phyloP scores from a whole-genome alignment of 2,113 vertebrate genomes.

The Galeopterus variegatus region DNA sequence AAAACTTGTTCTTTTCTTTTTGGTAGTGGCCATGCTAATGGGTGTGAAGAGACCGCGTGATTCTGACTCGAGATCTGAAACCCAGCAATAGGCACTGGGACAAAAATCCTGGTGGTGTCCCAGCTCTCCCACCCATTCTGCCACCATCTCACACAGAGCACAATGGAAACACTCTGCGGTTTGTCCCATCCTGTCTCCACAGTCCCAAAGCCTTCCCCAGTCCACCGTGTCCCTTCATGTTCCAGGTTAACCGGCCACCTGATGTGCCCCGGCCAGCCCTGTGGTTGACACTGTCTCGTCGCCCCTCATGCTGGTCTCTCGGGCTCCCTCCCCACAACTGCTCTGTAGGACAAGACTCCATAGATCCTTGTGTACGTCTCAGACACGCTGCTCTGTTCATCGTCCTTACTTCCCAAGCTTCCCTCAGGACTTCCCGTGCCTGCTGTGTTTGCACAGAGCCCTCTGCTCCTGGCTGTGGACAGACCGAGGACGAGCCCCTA shows the following conservation, averaged over 20 bases:
- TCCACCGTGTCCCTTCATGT: rapidly evolving
- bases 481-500: too few species aligned
- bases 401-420: too few species aligned
- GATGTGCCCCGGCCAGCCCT: not conserved
- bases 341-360: too few species aligned
- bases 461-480: too few species aligned
- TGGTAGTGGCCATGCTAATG: not conserved
- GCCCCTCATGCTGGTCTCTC: not conserved
- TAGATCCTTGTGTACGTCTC: too few species aligned
- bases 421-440: too few species aligned
- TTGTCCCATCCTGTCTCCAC: not conserved
- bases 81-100: not conserved
- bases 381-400: too few species aligned
- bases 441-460: too few species aligned
- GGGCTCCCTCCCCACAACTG: not conserved
- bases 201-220: not conserved
- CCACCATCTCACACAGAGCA: not conserved
- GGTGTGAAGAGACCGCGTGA: not conserved
- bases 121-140: not conserved
- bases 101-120: too few species aligned
- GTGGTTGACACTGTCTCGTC: not conserved
- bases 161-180: not conserved
- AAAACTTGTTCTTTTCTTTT: not conserved
- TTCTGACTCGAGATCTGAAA: not conserved
- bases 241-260: not conserved